These are phyloP conservation scores for Trachymyrmex cornetzi DNA, from an alignment of 1,140 invertebrate genomes.

Conservation along the genomic window DNA sequence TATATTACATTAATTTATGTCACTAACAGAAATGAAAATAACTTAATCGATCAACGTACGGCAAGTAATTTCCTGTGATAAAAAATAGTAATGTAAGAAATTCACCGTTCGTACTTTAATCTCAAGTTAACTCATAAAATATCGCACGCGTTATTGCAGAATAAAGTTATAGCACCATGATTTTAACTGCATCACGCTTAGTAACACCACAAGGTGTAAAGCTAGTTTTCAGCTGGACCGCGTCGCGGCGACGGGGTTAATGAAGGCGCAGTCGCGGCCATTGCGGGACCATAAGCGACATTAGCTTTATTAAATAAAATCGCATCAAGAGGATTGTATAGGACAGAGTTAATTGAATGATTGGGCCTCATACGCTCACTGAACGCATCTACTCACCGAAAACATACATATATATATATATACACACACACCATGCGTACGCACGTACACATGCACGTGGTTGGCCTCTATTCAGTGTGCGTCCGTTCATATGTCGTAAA, in stretches of 20 bases:
- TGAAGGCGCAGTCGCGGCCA: constrained; percentile 58
- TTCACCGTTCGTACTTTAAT: background rate
- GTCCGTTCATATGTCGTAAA: constrained; percentile 65
- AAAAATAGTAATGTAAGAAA: background rate
- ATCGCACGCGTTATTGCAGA: background rate
- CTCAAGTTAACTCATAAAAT: background rate
- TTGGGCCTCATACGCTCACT: constrained; percentile 77
- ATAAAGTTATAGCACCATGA: background rate
- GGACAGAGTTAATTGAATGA: constrained; percentile 84
- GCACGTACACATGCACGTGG: background rate
- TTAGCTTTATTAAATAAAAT: constrained; percentile 84
- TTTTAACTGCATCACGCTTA: constrained; percentile 33
- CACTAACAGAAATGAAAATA: background rate
- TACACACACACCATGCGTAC: background rate
- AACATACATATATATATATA: no score
- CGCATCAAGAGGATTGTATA: constrained; percentile 81
- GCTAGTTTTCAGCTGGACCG: constrained; percentile 40
- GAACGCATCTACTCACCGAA: constrained; percentile 51
- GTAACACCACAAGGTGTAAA: constrained; percentile 37
- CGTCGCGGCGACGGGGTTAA: constrained; percentile 44
- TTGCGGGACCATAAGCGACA: constrained; percentile 70
- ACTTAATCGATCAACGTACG: background rate
- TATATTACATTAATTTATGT: background rate
- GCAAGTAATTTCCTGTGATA: background rate
- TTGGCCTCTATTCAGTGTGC: constrained; percentile 46